Conservation (phyloP, 2,797 vertebrate genomes). For the Melanotaenia boesemani region DNA sequence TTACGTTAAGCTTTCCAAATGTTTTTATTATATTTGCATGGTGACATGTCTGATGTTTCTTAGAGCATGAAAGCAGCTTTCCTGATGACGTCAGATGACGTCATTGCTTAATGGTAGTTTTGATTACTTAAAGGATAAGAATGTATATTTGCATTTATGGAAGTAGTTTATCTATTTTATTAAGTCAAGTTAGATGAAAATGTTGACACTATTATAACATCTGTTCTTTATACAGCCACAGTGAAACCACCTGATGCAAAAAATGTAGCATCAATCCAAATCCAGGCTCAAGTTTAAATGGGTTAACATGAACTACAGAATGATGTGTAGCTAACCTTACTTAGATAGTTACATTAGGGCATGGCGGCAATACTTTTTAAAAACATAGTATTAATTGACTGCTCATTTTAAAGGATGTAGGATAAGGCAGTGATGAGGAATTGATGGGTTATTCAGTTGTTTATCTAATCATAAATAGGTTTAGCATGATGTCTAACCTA, state of each 20-base stretch:
- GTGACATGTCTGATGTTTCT: constrained; percentile 49
- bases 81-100: constrained; percentile 27
- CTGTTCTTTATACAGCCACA: not conserved
- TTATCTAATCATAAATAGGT: not conserved
- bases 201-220: not conserved
- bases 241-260: not conserved
- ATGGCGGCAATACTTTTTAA: too few species aligned
- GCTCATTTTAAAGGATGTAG: not conserved
- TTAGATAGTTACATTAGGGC: too few species aligned
- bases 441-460: not conserved
- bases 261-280: not conserved
- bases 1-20: constrained; percentile 41
- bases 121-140: not conserved
- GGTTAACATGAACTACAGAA: not conserved
- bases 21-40: constrained; percentile 61
- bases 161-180: not conserved
- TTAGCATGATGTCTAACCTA: not conserved
- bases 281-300: not conserved
- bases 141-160: not conserved
- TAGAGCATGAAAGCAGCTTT: constrained; percentile 45
- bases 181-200: not conserved
- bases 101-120: not conserved
- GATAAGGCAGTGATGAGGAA: too few species aligned
- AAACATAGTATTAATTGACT: too few species aligned
- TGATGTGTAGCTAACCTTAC: too few species aligned